These are phyloP conservation scores for Leptinotarsa defecta DNA, from an alignment of 1,140 invertebrate genomes.

Conservation along the genomic window DNA sequence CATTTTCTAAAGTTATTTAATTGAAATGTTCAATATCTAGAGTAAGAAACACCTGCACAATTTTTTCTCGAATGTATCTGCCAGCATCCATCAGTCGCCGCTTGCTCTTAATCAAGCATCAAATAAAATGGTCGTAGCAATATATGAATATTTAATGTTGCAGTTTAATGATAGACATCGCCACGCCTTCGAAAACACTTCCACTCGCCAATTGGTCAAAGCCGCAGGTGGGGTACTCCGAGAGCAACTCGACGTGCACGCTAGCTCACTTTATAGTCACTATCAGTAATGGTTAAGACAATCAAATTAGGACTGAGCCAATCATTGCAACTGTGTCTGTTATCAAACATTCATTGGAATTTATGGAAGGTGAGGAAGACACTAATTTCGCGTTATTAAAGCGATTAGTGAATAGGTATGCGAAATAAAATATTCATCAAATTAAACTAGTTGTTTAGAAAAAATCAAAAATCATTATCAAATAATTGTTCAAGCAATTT, in stretches of 20 bases:
- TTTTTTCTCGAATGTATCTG: neutral
- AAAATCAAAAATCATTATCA: too few relatives aligned
- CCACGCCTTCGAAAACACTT: conserved; percentile 36
- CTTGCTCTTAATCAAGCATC: conserved; percentile 39
- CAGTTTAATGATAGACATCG: conserved; percentile 39
- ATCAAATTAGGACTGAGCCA: neutral
- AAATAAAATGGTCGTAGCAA: conserved; percentile 46
- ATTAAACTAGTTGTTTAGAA: too few relatives aligned
- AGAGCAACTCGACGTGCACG: neutral
- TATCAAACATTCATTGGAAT: too few relatives aligned
- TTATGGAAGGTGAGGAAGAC: too few relatives aligned
- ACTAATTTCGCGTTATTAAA: too few relatives aligned
- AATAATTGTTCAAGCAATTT: too few relatives aligned
- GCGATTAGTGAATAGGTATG: too few relatives aligned
- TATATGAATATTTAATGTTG: conserved; percentile 46
- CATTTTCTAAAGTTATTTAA: too few relatives aligned
- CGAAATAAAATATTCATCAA: too few relatives aligned
- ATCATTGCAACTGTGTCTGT: neutral
- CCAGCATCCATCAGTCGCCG: neutral
- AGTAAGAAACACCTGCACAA: too few relatives aligned
- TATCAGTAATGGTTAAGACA: neutral
- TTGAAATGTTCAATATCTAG: too few relatives aligned
- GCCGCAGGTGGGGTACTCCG: conserved; percentile 37
- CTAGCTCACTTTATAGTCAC: neutral
- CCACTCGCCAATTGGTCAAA: conserved; percentile 32